Evolutionary conservation across 1,140 invertebrate genomes (phyloP).

Genomic region (Pogonomyrmex barbatus): DNA sequence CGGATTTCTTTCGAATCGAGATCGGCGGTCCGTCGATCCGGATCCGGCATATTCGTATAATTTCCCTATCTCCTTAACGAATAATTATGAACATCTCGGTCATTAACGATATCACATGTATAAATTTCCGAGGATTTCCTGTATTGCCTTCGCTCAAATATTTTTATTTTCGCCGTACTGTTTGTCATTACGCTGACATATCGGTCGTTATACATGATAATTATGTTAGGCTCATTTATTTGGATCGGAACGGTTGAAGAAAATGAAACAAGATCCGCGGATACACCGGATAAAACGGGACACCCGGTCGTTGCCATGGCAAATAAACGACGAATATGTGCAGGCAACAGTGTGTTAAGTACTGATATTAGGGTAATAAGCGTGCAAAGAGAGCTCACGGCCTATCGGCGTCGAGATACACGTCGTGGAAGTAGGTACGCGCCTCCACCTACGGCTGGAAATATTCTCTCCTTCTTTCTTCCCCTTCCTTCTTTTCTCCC

Average conservation of each 20-base stretch:
- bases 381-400: slow-evolving; percentile 82
- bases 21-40: slow-evolving; percentile 12
- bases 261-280: not conserved
- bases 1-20: slow-evolving; percentile 57
- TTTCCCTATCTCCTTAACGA: not conserved
- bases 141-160: not conserved
- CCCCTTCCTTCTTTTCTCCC: not conserved
- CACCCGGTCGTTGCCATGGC: slow-evolving; percentile 80
- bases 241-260: not conserved
- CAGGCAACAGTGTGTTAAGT: slow-evolving; percentile 85
- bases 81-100: slow-evolving; percentile 16
- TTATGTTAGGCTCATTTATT: not conserved
- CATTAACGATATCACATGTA: slow-evolving; percentile 16
- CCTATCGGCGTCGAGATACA: slow-evolving; percentile 71
- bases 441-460: slow-evolving; percentile 77
- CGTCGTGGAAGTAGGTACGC: slow-evolving; percentile 67
- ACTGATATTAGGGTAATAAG: slow-evolving; percentile 86
- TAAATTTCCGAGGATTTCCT: not conserved
- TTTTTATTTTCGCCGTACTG: not conserved
- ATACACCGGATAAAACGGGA: slow-evolving; percentile 65
- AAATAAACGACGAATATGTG: slow-evolving; percentile 82
- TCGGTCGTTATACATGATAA: slow-evolving; percentile 23
- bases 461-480: slow-evolving; percentile 66
- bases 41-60: slow-evolving; percentile 7
- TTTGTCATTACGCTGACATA: not conserved